Evolutionary conservation across 92 coral and sea anemone species (phyloP).

Genomic region (Siderastrea radians): DNA sequence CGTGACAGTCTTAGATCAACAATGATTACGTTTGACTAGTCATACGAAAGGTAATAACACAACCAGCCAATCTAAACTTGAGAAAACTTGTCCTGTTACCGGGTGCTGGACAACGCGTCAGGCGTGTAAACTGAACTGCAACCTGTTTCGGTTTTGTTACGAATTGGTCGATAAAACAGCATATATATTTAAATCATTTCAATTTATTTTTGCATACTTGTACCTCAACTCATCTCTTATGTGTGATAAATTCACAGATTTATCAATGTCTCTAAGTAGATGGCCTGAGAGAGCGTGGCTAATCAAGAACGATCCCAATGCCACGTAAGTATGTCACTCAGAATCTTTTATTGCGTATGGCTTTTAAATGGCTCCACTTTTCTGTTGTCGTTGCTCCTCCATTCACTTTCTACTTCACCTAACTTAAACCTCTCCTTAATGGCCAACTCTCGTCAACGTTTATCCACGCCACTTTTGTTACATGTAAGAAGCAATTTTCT

Average conservation of each 20-base stretch:
- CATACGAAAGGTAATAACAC: not conserved
- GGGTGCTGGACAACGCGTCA: too few relatives aligned
- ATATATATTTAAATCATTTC: too few relatives aligned
- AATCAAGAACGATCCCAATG: slow-evolving; percentile 51
- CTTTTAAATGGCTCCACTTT: too few relatives aligned
- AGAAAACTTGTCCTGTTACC: not conserved
- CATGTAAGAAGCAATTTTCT: too few relatives aligned
- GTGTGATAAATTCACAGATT: slow-evolving; percentile 12
- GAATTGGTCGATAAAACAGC: too few relatives aligned
- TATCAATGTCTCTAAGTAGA: slow-evolving; percentile 51
- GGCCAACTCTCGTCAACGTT: too few relatives aligned
- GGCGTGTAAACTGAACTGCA: too few relatives aligned
- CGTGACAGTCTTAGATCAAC: too few relatives aligned
- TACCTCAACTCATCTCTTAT: not conserved
- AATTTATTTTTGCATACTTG: not conserved
- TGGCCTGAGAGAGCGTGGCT: slow-evolving; percentile 94
- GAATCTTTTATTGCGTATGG: not conserved
- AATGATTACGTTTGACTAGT: too few relatives aligned
- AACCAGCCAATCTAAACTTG: not conserved
- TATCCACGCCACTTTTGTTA: too few relatives aligned
- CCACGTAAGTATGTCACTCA: slow-evolving; percentile 42
- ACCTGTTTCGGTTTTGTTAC: too few relatives aligned
- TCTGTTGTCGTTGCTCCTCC: not conserved
- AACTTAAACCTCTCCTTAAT: too few relatives aligned
- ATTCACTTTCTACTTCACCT: not conserved